Percentiles rank a stretch among this genome's conserved stretches.
phyloP scores from a whole-genome alignment of 2,113 vertebrate genomes.

The Podarcis muralis region DNA sequence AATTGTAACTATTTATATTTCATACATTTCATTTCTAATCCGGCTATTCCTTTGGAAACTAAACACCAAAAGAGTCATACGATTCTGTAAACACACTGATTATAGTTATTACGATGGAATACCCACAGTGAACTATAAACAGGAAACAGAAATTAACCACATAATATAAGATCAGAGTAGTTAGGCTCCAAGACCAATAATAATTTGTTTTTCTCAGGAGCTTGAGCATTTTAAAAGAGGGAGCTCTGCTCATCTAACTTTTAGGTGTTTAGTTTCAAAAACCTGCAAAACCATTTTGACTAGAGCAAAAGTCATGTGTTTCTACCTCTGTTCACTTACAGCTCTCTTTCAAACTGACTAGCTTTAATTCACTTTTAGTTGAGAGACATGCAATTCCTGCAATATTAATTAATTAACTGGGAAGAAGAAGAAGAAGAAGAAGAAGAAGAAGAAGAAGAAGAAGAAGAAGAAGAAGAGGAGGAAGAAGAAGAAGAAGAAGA shows the following conservation, averaged over 20 bases:
- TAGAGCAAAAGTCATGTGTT: not conserved
- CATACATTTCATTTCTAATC: too few relatives aligned
- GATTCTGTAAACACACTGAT: not conserved
- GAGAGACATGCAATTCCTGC: not conserved
- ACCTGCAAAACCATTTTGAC: not conserved
- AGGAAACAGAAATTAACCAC: not conserved
- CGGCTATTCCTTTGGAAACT: not conserved
- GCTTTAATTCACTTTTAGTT: not conserved
- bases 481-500: too few relatives aligned
- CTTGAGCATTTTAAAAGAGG: not conserved
- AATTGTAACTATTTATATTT: too few relatives aligned
- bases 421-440: too few relatives aligned
- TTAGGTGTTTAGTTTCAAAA: not conserved
- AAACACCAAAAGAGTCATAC: not conserved
- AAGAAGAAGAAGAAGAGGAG: too few relatives aligned
- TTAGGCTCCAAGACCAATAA: not conserved
- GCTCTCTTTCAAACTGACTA: not conserved
- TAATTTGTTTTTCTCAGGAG: not conserved
- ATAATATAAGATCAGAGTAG: not conserved
- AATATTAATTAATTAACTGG: not conserved
- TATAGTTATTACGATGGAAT: conserved; percentile 11
- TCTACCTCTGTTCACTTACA: not conserved
- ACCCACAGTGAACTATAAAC: not conserved
- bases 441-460: too few relatives aligned
- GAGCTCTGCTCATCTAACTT: not conserved